Evolutionary conservation across 2,113 vertebrate species (phyloP).

Genomic region (Bungarus multicinctus): DNA sequence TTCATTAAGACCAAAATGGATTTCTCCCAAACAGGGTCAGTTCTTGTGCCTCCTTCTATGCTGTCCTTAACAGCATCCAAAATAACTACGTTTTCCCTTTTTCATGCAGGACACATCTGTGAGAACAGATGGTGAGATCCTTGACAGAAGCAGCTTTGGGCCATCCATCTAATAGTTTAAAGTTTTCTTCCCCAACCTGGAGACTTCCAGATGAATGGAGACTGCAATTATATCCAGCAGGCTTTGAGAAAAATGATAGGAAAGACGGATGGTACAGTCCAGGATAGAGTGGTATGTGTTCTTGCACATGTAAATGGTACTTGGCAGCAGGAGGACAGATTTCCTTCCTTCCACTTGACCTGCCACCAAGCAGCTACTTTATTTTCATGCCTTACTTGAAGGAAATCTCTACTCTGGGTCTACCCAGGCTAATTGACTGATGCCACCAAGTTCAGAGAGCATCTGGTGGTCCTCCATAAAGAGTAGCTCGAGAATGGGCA

Average conservation of each 20-base stretch:
- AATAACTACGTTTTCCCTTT: background rate
- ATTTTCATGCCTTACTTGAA: background rate
- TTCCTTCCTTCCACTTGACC: background rate
- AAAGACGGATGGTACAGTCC: background rate
- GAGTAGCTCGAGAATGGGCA: background rate
- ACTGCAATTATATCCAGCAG: background rate
- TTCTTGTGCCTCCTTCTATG: background rate
- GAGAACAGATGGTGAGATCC: background rate
- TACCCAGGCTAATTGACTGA: background rate
- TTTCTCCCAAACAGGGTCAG: no score
- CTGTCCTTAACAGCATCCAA: background rate
- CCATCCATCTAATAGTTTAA: background rate
- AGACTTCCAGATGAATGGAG: background rate
- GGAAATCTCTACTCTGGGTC: background rate
- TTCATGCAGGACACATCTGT: background rate
- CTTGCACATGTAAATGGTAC: background rate
- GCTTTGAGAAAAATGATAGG: background rate
- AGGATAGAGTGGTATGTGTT: background rate
- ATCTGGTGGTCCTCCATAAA: background rate
- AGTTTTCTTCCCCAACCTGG: background rate
- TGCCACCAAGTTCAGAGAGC: background rate
- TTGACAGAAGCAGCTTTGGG: background rate
- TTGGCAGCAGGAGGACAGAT: background rate
- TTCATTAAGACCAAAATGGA: no score
- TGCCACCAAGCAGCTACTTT: background rate